Conservation (phyloP, 2,888 invertebrate genomes). For the Ptilodon capucinus region DNA sequence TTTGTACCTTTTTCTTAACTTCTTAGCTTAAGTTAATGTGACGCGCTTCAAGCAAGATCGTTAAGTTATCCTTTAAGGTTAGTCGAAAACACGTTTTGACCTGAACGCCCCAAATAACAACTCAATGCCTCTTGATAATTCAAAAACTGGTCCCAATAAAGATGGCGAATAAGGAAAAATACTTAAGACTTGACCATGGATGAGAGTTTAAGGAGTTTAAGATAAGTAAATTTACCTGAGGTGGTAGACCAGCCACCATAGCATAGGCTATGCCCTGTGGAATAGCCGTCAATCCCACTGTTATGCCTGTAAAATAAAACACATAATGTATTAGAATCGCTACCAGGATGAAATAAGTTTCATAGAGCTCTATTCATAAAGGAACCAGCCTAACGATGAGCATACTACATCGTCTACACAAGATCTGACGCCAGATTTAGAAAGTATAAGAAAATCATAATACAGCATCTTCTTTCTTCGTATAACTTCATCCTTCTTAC, state of each 20-base stretch:
- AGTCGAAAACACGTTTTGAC: not conserved
- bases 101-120: not conserved
- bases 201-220: not conserved
- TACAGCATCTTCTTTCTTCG: too few species aligned
- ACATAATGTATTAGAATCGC: too few species aligned
- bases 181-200: not conserved
- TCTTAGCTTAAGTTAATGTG: not conserved
- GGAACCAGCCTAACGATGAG: too few species aligned
- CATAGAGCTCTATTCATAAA: not conserved
- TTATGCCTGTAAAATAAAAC: constrained; percentile 76
- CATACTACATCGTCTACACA: too few species aligned
- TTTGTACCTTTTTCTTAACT: not conserved
- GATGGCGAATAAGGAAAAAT: not conserved
- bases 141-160: not conserved
- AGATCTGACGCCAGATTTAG: too few species aligned
- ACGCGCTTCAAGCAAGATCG: too few species aligned
- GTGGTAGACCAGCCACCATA: constrained; percentile 88
- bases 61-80: not conserved
- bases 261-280: constrained; percentile 94
- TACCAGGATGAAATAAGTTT: constrained; percentile 3
- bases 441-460: too few species aligned
- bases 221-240: constrained; percentile 86
- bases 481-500: too few species aligned
- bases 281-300: constrained; percentile 91
- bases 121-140: too few species aligned